These are phyloP conservation scores for Euphonia xanthogaster DNA, from an alignment of 2,797 vertebrate species.

Conservation along the genomic window DNA sequence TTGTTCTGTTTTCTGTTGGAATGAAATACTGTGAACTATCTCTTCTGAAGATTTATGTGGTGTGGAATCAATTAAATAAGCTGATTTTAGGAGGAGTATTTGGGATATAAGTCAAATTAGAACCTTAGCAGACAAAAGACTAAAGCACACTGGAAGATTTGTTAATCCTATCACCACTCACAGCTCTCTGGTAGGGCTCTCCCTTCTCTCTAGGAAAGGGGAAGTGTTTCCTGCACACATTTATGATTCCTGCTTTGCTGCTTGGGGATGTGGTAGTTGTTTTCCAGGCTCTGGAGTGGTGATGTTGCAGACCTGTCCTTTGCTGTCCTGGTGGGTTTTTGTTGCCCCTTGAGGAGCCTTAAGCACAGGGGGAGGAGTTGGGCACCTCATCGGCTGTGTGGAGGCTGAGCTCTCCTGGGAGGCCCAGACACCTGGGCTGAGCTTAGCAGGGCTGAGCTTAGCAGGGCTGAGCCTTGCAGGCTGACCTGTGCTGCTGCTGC, in stretches of 20 bases:
- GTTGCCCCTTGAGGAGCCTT: neutral
- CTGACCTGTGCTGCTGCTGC: neutral
- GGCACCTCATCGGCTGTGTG: fast-evolving
- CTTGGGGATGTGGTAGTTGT: neutral
- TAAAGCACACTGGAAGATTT: neutral
- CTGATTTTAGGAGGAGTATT: neutral
- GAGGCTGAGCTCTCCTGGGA: neutral
- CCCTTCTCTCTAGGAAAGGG: neutral
- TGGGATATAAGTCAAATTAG: neutral
- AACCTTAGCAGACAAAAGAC: neutral
- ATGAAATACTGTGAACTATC: neutral
- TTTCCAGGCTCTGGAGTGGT: neutral
- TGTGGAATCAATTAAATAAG: neutral
- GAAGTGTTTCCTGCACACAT: neutral
- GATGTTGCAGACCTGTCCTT: neutral
- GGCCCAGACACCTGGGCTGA: neutral
- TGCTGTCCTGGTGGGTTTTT: neutral
- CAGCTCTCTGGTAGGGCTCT: neutral
- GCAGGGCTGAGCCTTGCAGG: neutral
- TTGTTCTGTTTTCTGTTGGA: neutral
- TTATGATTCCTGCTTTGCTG: neutral
- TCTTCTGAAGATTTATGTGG: neutral
- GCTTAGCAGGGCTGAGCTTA: neutral
- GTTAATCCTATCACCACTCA: neutral
- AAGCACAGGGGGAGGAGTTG: neutral